Evolutionary conservation across 1,140 invertebrate genomes (phyloP).

Genomic region (Nylanderia fulva): DNA sequence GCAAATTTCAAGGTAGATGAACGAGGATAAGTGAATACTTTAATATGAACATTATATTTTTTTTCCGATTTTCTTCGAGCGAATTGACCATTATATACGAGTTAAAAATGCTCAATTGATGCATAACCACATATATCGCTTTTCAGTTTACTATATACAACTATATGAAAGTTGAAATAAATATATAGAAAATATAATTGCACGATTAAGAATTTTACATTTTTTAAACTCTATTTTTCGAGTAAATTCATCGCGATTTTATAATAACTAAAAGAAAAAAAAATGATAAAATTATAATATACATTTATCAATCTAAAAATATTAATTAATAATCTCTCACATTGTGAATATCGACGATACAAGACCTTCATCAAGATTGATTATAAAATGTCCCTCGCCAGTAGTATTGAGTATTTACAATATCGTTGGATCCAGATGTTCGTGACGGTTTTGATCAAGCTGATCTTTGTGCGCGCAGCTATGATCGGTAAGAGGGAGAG

Average conservation of each 20-base stretch:
- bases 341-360: background rate
- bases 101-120: constrained; percentile 34
- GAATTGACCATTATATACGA: constrained; percentile 5
- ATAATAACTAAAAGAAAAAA: background rate
- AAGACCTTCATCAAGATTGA: constrained; percentile 20
- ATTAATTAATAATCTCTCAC: background rate
- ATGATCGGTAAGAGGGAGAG: constrained; percentile 66
- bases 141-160: background rate
- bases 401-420: constrained; percentile 42
- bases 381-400: constrained; percentile 5
- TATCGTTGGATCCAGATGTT: constrained; percentile 70
- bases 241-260: background rate
- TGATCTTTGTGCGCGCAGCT: constrained; percentile 64
- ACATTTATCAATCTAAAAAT: background rate
- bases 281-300: background rate
- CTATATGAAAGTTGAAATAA: background rate
- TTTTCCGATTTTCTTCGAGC: background rate
- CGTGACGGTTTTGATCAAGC: constrained; percentile 70
- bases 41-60: constrained; percentile 39
- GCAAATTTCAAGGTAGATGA: constrained; percentile 43
- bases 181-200: background rate
- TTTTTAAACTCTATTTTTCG: background rate
- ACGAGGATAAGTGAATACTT: constrained; percentile 59
- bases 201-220: background rate
- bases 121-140: background rate